These are phyloP conservation scores for Psilopogon haemacephalus DNA, from an alignment of 2,113 vertebrate genomes.

Conservation along the genomic window DNA sequence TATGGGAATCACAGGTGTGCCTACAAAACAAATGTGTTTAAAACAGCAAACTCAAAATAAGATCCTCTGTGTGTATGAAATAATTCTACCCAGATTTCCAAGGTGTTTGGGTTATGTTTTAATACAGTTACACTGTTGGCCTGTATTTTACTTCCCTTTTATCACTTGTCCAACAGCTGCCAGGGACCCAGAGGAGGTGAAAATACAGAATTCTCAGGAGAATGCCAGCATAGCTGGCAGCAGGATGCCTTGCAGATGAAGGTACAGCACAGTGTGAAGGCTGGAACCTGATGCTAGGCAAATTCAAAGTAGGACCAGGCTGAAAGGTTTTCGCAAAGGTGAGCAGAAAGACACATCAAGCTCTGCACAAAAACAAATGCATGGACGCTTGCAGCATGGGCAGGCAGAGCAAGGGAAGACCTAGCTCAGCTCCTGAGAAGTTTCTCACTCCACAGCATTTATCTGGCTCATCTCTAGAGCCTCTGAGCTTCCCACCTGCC, in stretches of 20 bases:
- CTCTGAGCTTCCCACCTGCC: background rate
- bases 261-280: background rate
- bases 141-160: slow-evolving; percentile 23
- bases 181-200: background rate
- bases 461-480: background rate
- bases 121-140: background rate
- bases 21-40: slow-evolving; percentile 8
- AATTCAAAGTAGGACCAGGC: background rate
- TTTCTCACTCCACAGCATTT: background rate
- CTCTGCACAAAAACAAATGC: background rate
- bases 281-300: background rate
- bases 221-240: background rate
- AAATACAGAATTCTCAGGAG: background rate
- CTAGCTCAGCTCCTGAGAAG: background rate
- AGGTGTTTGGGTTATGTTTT: slow-evolving; percentile 12
- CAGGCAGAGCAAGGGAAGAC: background rate
- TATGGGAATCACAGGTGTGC: slow-evolving; percentile 20
- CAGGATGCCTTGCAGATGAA: background rate
- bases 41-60: slow-evolving; percentile 47
- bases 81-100: slow-evolving; percentile 56
- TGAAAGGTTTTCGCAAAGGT: background rate
- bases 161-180: slow-evolving; percentile 9
- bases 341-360: background rate
- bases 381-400: too few relatives aligned
- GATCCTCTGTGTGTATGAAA: background rate